Evolutionary conservation across 2,113 vertebrate genomes (phyloP).

Genomic region (Candoia aspera): DNA sequence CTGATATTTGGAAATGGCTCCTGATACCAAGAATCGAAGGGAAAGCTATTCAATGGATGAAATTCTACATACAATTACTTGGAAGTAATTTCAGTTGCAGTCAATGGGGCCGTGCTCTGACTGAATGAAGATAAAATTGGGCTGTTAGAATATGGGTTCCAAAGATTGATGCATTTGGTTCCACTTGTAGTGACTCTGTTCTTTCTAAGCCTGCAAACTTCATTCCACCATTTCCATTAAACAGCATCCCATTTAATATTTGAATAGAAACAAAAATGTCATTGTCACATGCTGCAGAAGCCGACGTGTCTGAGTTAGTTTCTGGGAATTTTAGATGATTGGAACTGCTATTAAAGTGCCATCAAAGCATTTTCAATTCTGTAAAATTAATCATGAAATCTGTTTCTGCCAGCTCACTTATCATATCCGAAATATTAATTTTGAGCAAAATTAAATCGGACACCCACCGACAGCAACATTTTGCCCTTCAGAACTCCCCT

Average conservation of each 20-base stretch:
- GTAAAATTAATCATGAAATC: constrained; percentile 82
- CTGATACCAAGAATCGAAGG: background rate
- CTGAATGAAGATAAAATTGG: background rate
- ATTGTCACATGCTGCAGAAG: constrained; percentile 68
- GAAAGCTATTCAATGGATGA: background rate
- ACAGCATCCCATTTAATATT: constrained; percentile 53
- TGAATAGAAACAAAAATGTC: constrained; percentile 54
- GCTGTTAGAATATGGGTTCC: background rate
- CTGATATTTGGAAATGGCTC: background rate
- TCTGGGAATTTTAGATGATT: constrained; percentile 72
- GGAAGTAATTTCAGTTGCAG: background rate
- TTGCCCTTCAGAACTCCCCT: constrained; percentile 85
- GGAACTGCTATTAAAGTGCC: constrained; percentile 77
- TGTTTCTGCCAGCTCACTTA: constrained; percentile 83
- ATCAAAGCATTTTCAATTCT: constrained; percentile 80
- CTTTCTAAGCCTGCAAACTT: constrained; percentile 13
- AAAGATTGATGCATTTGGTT: background rate
- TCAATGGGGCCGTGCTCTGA: background rate
- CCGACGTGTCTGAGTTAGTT: constrained; percentile 58
- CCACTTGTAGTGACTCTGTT: background rate
- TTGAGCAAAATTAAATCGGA: constrained; percentile 84
- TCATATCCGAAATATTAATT: constrained; percentile 87
- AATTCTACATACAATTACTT: background rate
- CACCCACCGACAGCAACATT: constrained; percentile 83
- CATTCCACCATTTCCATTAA: constrained; percentile 43